phyloP scores from a whole-genome alignment of 2,797 vertebrate species.

The Rousettus madagascariensis region DNA sequence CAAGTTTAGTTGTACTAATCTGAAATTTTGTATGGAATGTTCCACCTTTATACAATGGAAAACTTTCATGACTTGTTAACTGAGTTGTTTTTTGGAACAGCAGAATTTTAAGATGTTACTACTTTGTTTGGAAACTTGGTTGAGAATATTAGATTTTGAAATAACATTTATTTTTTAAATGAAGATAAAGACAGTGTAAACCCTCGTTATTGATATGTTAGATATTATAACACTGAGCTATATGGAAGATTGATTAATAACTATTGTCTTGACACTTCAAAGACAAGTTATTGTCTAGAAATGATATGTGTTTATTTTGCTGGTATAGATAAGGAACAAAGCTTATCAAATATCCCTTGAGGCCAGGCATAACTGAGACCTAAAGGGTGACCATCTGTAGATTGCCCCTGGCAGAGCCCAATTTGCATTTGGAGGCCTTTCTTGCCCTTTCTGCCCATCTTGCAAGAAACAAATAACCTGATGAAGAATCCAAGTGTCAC shows the following conservation, averaged over 20 bases:
- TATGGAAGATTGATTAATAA: background rate
- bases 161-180: background rate
- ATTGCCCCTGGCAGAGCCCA: fast-evolving
- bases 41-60: background rate
- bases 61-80: background rate
- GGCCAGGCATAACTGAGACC: background rate
- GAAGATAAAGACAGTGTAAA: background rate
- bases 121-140: background rate
- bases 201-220: background rate
- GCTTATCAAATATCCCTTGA: background rate
- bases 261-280: background rate
- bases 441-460: background rate
- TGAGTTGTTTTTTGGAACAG: background rate
- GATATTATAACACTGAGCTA: background rate
- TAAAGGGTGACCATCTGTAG: too few relatives aligned
- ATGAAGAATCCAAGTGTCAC: background rate
- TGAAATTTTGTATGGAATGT: background rate
- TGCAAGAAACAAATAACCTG: background rate
- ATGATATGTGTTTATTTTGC: background rate
- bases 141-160: background rate
- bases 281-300: background rate
- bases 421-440: background rate
- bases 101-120: background rate
- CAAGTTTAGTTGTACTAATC: background rate
- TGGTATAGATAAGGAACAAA: background rate